Evolutionary conservation across 2,113 vertebrate species (phyloP).

Genomic region (Rhinichthys klamathensis): DNA sequence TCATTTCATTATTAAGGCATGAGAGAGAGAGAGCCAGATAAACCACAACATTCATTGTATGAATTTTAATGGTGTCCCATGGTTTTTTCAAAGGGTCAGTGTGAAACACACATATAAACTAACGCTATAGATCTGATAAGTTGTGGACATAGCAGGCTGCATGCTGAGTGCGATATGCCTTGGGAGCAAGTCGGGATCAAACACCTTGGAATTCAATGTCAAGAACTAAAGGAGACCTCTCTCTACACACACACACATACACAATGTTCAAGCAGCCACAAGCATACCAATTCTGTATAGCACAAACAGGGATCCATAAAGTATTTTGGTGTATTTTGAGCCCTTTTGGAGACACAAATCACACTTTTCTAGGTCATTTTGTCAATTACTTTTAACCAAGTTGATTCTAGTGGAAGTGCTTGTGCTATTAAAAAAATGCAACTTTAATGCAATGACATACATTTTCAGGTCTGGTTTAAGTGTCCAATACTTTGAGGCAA

Average conservation of each 20-base stretch:
- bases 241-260: not conserved
- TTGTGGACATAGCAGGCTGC: constrained; percentile 14
- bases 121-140: constrained; percentile 34
- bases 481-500: not conserved
- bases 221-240: constrained; percentile 22
- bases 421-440: not conserved
- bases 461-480: not conserved
- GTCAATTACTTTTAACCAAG: not conserved
- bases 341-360: not conserved
- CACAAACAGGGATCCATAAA: not conserved
- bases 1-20: too few species aligned
- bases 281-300: not conserved
- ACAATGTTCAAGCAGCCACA: not conserved
- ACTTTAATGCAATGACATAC: not conserved
- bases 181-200: constrained; percentile 39
- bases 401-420: not conserved
- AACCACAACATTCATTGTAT: not conserved
- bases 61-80: constrained; percentile 22
- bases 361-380: not conserved
- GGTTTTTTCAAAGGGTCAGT: constrained; percentile 9
- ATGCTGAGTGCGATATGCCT: constrained; percentile 32
- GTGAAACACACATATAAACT: constrained; percentile 13
- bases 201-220: constrained; percentile 1
- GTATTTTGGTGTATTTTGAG: not conserved
- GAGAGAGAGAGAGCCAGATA: not conserved